These are phyloP conservation scores for Rhimphoctona megacephalus DNA, from an alignment of 2,888 invertebrate genomes.

Conservation along the genomic window DNA sequence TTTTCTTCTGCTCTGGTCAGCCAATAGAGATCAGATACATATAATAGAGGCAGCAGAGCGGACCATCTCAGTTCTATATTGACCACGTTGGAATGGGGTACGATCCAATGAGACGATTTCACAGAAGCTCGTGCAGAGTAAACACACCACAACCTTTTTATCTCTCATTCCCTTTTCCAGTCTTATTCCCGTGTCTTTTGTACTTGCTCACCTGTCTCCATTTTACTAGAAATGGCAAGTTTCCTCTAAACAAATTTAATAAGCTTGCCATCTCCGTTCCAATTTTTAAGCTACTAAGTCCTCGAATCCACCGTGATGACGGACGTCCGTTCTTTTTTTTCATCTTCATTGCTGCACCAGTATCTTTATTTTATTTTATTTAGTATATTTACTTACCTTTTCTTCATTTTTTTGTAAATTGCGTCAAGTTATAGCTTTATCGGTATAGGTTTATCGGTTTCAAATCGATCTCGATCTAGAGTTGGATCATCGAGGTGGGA, in stretches of 20 bases:
- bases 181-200: not conserved
- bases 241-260: conserved; percentile 84
- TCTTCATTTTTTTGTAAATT: conserved; percentile 3
- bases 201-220: not conserved
- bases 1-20: conserved; percentile 78
- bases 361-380: not conserved
- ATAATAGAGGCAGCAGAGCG: not conserved
- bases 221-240: not conserved
- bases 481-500: not conserved
- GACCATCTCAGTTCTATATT: too few relatives aligned
- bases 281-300: conserved; percentile 76
- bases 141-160: conserved; percentile 65
- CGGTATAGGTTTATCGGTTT: too few relatives aligned
- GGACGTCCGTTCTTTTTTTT: conserved; percentile 38
- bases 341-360: not conserved
- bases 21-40: conserved; percentile 81
- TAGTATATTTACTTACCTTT: conserved; percentile 15
- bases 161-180: not conserved
- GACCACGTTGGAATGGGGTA: conserved; percentile 19
- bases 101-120: conserved; percentile 47
- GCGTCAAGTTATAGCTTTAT: not conserved
- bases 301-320: conserved; percentile 65
- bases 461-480: not conserved
- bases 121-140: conserved; percentile 13
- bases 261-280: conserved; percentile 83